phyloP scores from a whole-genome alignment of 1,140 invertebrate species.

The Drosophila azteca region DNA sequence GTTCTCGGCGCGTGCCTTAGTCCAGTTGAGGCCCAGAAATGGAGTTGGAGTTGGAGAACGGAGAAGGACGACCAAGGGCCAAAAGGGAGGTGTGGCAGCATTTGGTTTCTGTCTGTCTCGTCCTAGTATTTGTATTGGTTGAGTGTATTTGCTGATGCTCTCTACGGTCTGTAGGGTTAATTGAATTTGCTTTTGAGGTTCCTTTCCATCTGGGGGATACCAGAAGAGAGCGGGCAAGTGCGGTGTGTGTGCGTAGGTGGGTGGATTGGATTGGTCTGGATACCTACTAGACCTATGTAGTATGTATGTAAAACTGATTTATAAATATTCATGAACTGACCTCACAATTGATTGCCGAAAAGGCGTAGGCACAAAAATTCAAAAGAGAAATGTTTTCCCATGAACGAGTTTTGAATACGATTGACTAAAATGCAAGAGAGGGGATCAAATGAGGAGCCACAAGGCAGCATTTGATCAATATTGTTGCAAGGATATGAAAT shows the following conservation, averaged over 20 bases:
- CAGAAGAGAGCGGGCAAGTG: not conserved
- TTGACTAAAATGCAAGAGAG: not conserved
- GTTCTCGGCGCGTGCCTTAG: conserved; percentile 65
- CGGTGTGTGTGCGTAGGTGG: not conserved
- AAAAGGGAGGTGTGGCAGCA: not conserved
- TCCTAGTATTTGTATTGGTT: conserved; percentile 72
- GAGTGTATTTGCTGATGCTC: conserved; percentile 79
- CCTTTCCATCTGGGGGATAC: conserved; percentile 33
- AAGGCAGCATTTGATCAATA: no score
- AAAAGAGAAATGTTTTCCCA: not conserved
- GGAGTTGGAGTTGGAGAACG: conserved; percentile 28
- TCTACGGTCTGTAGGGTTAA: conserved; percentile 79
- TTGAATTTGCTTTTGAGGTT: conserved; percentile 76
- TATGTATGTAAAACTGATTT: conserved; percentile 41
- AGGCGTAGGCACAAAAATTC: not conserved
- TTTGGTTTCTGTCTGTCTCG: conserved; percentile 50
- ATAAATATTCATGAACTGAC: conserved; percentile 52
- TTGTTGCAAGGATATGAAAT: no score
- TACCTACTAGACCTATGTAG: conserved; percentile 13
- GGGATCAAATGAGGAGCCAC: no score
- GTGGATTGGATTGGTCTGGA: conserved; percentile 6
- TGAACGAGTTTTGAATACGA: not conserved
- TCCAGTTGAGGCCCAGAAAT: conserved; percentile 22
- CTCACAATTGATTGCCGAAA: conserved; percentile 1
- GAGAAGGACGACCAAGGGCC: not conserved